These are phyloP conservation scores for Beris chalybata DNA, from an alignment of 2,888 invertebrate genomes.

Conservation along the genomic window DNA sequence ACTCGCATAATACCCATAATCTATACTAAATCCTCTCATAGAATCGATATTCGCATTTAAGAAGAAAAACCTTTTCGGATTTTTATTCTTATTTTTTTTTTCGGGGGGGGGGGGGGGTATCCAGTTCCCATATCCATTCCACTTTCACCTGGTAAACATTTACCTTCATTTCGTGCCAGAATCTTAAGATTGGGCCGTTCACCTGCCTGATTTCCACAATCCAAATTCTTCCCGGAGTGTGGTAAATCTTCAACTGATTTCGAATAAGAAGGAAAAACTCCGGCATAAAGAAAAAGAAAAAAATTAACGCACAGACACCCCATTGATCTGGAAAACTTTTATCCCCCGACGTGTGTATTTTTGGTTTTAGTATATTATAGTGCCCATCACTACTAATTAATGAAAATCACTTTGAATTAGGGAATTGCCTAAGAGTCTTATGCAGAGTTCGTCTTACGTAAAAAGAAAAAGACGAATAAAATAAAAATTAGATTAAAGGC, in stretches of 20 bases:
- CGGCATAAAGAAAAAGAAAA: too few relatives aligned
- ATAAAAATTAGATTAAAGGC: background rate
- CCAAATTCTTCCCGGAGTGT: too few relatives aligned
- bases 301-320: too few relatives aligned
- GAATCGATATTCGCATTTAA: conserved; percentile 25
- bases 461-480: conserved; percentile 4
- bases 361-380: background rate
- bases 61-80: conserved; percentile 29
- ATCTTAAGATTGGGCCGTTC: too few relatives aligned
- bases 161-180: too few relatives aligned
- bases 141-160: too few relatives aligned
- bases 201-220: too few relatives aligned
- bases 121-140: too few relatives aligned
- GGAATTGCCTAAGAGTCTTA: background rate
- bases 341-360: background rate
- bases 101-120: too few relatives aligned
- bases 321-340: background rate
- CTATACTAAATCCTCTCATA: conserved; percentile 28
- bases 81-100: conserved; percentile 4
- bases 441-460: background rate
- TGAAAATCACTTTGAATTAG: conserved; percentile 20
- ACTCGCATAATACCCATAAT: conserved; percentile 24
- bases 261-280: too few relatives aligned
- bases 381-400: conserved; percentile 16
- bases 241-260: too few relatives aligned